Evolutionary conservation across 2,888 invertebrate genomes (phyloP), one percentile per base, ranked within the genome.

Genomic region (Nomada hirtipes): DNA sequence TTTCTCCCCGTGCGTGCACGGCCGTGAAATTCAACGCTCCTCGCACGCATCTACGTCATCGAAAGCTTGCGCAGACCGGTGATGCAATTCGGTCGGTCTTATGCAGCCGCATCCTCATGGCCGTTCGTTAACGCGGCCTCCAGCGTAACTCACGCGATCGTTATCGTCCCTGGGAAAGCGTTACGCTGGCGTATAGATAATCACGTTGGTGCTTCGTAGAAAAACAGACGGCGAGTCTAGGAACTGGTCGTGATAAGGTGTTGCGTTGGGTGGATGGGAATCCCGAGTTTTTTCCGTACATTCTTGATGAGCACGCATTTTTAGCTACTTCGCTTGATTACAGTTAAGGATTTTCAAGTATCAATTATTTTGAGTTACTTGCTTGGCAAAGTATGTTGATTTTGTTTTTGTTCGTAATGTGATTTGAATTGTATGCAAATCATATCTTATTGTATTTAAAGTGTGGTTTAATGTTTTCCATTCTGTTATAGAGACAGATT

Each of bases 111-210:
- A 55, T 36, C 65, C 20, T 9, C 23, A 60, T 26, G 65, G 65
- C 72, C 84, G 81, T 85, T 88, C 86, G 88, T 88, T 81, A 85
- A 83, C 83, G 68, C 65, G 68, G 52, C 29, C 70, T 83, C 57
- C 36, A 42, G 36, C 68, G 68, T 76, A 85, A 79, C 88, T 84
- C 79, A 82, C 63, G 77, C 71, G 87, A 86, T 88, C 80, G 78
- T 82, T 85, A 88, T 88, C 87, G 79, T 23, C 20, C 65, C 60
- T 82, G 88, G 77, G 88, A 85, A 88, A 88, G 29, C 86, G 76
- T 75, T 69, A 86, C 80, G 71, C 60, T 20, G 64, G 65, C 55
- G 57, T 13, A 53, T 18, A 61, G 79, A 79, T 74, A 65, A 82
- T 52, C 57, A 59, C 4, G 7, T 23, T 47, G 60, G 20, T 15